Evolutionary conservation across 2,888 invertebrate species (phyloP), one percentile per base, ranked within the genome.

Genomic region (Pedicia rivosa): DNA sequence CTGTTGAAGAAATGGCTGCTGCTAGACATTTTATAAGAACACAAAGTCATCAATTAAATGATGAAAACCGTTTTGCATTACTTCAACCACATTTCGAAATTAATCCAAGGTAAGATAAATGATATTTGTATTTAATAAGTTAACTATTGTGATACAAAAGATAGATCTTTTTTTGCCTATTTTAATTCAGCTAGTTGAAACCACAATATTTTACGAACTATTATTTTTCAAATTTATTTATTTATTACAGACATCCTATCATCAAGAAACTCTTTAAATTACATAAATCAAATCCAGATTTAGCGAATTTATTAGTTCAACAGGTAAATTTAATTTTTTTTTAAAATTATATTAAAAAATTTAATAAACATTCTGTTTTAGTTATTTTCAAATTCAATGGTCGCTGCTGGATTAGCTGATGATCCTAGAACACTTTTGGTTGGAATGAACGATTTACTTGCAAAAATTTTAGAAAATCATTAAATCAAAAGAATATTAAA

Each of bases 1-100:
- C 91, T 1, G 91, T 95, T 0, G 86, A 84, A 46, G 94, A 97
- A 63, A 94, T 95, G 91, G 94, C 88, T 1, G 84, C 91, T 2
- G 94, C 95, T 0, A 67, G 97, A 31, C 94, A 95, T 60, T 94
- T 95, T 52, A 76, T 95, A 37, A 72, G 86, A 37, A 90, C 91
- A 0, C 87, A 91, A 50, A 78, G 88, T 36, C 77, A 78, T 47
- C 74, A 72, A 48, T 57, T 87, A 38, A 73, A 78, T 0, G 88
- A 92, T 49, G 88, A 90, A 49, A 79, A 81, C 54, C 72, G 87
- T 50, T 88, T 78, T 53, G 79, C 82, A 1, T 59, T 94, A 40
- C 63, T 95, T 37, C 84, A 91, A 52, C 94, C 95, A 0, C 83
- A 87, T 42, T 65, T 97, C 32, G 95, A 97, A 64, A 77, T 97